Evolutionary conservation across 2,113 vertebrate species (phyloP), one percentile per base, ranked within the genome.

Genomic region (Zingel zingel): DNA sequence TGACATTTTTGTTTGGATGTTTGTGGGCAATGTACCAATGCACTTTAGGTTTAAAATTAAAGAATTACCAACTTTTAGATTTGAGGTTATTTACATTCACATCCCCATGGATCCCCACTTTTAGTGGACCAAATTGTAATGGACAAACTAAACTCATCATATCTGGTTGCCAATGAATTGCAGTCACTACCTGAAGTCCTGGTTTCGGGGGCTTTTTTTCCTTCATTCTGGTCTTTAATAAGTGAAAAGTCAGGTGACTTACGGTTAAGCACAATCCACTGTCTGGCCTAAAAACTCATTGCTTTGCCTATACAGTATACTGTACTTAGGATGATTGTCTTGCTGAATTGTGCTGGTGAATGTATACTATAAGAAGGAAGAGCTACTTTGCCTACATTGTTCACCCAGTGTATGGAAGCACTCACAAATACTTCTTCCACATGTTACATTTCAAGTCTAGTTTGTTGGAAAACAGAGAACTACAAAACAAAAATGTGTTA

Each of bases 41-140:
- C 58, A 53, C 21, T 53, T 62, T 33, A 6, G 2, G 36, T 61
- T 30, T 36, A 2, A 68, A 19, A 68, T 30, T 15, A 66, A 47
- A 66, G n/a, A 66, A 47, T 15, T 18, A 23, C 45, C 23, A 72
- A 6, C 58, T 84, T 71, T 61, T 21, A 66, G 19, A 50, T 51
- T 36, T 19, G 19, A 36, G 19, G 53, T 79, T 62, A 50, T 58
- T 77, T 59, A 23, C 39, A 51, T 77, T 66, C 16, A 43, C 18
- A n/a, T 63, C 18, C 23, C 51, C 64, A 67, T 16, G 6, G 15
- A 18, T 48, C 36, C 62, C 36, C 11, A 43, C 5, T 64, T 64
- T 69, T 19, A 68, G 33, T 39, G 4, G 11, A 21, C 16, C n/a
- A 7, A 13, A 50, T 33, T 9, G 12, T 43, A 39, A 8, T 14